These are phyloP conservation scores for Malurus alboscapulatus DNA, from an alignment of 2,113 vertebrate species.

Conservation along the genomic window DNA sequence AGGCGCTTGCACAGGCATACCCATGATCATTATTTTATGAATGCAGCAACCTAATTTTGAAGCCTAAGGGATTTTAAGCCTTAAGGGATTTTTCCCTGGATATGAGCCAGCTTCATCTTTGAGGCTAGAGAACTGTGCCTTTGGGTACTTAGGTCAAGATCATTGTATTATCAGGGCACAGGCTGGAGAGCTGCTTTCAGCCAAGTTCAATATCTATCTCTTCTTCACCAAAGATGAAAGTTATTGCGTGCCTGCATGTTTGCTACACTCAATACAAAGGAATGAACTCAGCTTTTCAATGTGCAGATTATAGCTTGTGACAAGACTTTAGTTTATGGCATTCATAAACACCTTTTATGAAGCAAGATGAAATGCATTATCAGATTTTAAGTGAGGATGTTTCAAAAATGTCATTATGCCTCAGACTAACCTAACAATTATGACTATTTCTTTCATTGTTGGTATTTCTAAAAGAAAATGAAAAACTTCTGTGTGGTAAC, in stretches of 20 bases:
- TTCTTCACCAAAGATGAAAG: not conserved
- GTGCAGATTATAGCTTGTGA: not conserved
- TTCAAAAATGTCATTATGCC: not conserved
- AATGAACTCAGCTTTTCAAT: not conserved
- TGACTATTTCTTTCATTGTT: not conserved
- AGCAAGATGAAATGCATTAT: not conserved
- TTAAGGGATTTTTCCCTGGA: not conserved
- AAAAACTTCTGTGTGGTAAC: not conserved
- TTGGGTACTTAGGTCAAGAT: not conserved
- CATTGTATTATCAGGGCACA: not conserved
- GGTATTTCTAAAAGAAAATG: not conserved
- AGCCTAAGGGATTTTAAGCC: not conserved
- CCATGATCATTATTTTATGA: not conserved
- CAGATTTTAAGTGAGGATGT: not conserved
- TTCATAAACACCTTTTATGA: not conserved
- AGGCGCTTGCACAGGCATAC: accelerated
- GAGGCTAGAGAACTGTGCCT: not conserved
- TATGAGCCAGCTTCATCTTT: not conserved
- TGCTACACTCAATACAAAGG: not conserved
- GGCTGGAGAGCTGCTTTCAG: not conserved
- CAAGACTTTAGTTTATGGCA: not conserved
- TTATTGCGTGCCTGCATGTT: not conserved
- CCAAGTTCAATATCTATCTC: not conserved
- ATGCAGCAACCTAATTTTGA: not conserved
- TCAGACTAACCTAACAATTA: not conserved